Base-by-base conservation (phyloP, 2,113 vertebrate genomes). In the Pseudolaguvia tuberculata region DNA sequence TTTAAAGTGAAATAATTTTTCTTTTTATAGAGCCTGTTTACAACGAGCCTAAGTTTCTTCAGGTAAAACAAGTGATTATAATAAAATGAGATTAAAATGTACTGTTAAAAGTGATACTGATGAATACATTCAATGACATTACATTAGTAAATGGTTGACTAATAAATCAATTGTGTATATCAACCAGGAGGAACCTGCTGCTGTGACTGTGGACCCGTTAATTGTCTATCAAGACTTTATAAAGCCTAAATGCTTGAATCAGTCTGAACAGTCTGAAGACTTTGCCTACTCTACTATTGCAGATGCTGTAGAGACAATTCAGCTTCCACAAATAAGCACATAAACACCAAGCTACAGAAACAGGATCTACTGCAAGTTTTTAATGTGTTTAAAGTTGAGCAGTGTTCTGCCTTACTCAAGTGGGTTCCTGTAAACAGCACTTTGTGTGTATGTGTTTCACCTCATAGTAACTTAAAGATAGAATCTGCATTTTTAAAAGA, bases 201-300 rank as follows among this genome's bases (percentile, higher is more conserved):
- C 27, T 11, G 35, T 8, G 42, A n/a, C 56, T 23, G 58, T 51
- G 45, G 39, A 35, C 7, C 51, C 25, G 58, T n/a, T 65, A 25
- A 67, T 58, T 72, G 76, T 83, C 47, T 83, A 83, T 73, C 72
- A 53, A 27, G 81, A 80, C 70, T 79, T 76, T 39, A 67, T 83
- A 42, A 72, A 69, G 11, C 53, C 7, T 14, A 51, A 35, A 47
- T 17, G 23, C 12, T 20, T 21, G 1, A 7, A 25, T 11, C 47
- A 18, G 18, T 23, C 55, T 61, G 35, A 21, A 23, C 20, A 39
- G 17, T 21, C 21, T 35, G 51, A 80, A 27, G 78, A 77, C 7
- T 78, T 63, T 25, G 69, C 29, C 35, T 80, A 83, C 63, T 80
- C 78, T 25, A 78, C 79, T 61, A 78, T 78, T 6, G 12, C 17